phyloP scores from a whole-genome alignment of 2,113 vertebrate genomes.

The Acrocephalus kingi region DNA sequence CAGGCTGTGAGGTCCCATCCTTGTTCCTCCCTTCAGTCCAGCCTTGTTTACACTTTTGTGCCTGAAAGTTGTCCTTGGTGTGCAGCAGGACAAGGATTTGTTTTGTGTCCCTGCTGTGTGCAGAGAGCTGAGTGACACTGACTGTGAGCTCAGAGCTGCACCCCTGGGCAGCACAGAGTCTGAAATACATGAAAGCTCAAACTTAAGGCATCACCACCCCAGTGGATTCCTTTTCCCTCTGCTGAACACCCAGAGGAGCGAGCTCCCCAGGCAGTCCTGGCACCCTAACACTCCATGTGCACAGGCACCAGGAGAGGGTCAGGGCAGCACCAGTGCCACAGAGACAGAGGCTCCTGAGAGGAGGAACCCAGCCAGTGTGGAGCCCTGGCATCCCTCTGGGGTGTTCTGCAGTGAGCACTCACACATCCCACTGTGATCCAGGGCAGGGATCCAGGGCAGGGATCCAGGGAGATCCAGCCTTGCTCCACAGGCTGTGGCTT shows the following conservation, averaged over 20 bases:
- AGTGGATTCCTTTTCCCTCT: not conserved
- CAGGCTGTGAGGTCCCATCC: too few species aligned
- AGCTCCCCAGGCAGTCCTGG: not conserved
- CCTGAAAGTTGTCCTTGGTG: too few species aligned
- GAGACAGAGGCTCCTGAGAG: not conserved
- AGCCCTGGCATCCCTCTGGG: not conserved
- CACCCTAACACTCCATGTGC: rapidly evolving
- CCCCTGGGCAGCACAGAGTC: not conserved
- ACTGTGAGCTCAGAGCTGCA: not conserved
- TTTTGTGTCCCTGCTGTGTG: too few species aligned
- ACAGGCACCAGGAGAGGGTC: not conserved
- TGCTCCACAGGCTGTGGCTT: rapidly evolving
- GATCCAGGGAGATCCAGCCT: not conserved
- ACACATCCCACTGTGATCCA: rapidly evolving
- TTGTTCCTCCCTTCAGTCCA: too few species aligned
- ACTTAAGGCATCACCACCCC: not conserved
- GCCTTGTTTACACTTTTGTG: too few species aligned
- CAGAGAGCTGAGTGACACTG: too few species aligned
- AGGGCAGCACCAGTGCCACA: rapidly evolving
- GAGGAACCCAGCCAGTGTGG: rapidly evolving
- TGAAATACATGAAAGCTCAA: not conserved
- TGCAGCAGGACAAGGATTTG: too few species aligned
- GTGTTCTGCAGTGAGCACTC: not conserved
- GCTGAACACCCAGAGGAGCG: not conserved
- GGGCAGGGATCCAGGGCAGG: not conserved